Evolutionary conservation across 2,797 vertebrate species (phyloP), one percentile per base, ranked within the genome.

Genomic region (Cryptoblepharus egeriae): DNA sequence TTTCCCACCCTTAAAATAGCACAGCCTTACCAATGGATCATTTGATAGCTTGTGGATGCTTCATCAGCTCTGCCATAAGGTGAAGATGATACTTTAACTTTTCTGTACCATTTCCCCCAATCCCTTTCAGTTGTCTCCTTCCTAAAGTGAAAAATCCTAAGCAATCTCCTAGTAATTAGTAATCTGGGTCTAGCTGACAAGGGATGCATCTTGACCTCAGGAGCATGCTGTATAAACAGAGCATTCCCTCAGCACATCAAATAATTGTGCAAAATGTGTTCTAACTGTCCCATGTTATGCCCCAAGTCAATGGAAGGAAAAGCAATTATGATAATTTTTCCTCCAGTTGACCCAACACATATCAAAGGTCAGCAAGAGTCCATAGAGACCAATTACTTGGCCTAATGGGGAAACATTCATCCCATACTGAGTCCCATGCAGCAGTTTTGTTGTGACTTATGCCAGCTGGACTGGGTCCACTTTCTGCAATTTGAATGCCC

Each of bases 371-470:
- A 83, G 39, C 35, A 55, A 24, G 8, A 52, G 37, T 45, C 76
- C 12, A 12, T 68, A 37, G 61, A 73, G 71, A 67, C 49, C 76
- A 79, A 84, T 74, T 67, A 74, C 26, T 30, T 37, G 55, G 32
- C 26, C 22, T 49, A 84, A n/a, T 67, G 45, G 37, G 28, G 18
- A 28, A 67, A 22, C 20, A 30, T 74, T 74, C 16, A 60, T 45
- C 20, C n/a, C 15, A 26, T 15, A 42, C 12, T 78, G 26, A 32
- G n/a, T 24, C 45, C 49, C 42, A 8, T 16, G 1, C 6, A 32
- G 11, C 52, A 24, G 32, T 57, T 57, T 11, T 65, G 13, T 24
- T 71, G 28, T 71, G 77, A 71, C 45, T 26, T 26, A 30, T 55
- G 70, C 1, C 67, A 61, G 3, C 18, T 57, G 15, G 13, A 20